Evolutionary conservation across 64 coral and sea anemone genomes (phyloP).

Genomic region (Hydrozoanthus tunicans): DNA sequence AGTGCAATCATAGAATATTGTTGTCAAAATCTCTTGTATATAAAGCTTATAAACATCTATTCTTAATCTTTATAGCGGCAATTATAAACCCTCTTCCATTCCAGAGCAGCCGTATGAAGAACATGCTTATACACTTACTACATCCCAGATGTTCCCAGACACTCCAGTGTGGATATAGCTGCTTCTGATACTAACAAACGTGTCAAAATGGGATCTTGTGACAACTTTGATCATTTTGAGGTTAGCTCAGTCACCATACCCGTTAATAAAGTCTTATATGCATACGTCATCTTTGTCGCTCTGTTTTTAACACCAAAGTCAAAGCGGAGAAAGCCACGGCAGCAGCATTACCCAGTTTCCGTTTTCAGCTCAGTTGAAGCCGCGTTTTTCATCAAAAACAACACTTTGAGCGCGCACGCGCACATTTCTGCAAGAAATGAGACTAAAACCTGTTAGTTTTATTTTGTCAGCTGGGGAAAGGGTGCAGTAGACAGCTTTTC

Average conservation of each 20-base stretch:
- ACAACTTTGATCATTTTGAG: slow-evolving; percentile 60
- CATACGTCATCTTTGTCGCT: not conserved
- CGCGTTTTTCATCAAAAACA: not conserved
- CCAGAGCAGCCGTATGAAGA: not conserved
- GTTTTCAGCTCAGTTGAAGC: not conserved
- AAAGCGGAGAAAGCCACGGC: not conserved
- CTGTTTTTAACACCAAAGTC: not conserved
- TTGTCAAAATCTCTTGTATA: no score
- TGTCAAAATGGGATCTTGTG: slow-evolving; percentile 74
- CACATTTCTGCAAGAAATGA: no score
- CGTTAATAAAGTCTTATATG: not conserved
- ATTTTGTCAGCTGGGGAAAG: no score
- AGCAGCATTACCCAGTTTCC: not conserved
- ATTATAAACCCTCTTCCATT: no score
- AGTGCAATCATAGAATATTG: no score
- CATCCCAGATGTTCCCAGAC: slow-evolving; percentile 75
- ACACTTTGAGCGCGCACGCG: not conserved
- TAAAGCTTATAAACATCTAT: no score
- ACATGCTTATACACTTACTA: slow-evolving; percentile 55
- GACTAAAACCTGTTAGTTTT: no score
- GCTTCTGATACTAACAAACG: slow-evolving; percentile 63
- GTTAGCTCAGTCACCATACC: no score
- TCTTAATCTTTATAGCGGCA: no score
- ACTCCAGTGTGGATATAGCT: slow-evolving; percentile 48
- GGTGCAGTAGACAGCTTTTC: no score